Evolutionary conservation across 2,888 invertebrate species (phyloP).

Genomic region (Dasysyrphus tricinctus): DNA sequence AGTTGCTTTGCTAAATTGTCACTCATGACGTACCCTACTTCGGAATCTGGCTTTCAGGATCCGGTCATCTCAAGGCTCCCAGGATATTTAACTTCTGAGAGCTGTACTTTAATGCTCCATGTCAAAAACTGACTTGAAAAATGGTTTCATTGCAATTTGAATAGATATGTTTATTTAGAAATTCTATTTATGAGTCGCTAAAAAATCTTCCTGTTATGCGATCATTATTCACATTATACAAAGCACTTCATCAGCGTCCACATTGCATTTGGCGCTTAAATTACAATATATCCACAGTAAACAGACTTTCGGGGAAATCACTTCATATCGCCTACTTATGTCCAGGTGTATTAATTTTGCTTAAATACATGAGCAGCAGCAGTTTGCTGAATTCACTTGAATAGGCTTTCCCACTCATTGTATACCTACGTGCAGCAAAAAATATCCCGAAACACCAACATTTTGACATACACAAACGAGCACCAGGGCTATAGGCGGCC

Average conservation of each 20-base stretch:
- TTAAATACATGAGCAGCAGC: background rate
- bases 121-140: too few relatives aligned
- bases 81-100: too few relatives aligned
- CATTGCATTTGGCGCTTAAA: conserved; percentile 12
- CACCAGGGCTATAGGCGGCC: too few relatives aligned
- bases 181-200: background rate
- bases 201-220: background rate
- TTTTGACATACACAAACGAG: background rate
- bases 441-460: background rate
- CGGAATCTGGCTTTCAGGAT: too few relatives aligned
- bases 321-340: background rate
- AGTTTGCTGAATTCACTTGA: conserved; percentile 8
- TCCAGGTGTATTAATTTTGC: conserved; percentile 3
- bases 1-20: too few relatives aligned
- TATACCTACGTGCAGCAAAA: background rate
- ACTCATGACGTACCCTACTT: too few relatives aligned
- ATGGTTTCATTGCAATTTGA: background rate
- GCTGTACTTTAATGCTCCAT: too few relatives aligned
- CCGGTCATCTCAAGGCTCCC: too few relatives aligned
- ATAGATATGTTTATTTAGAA: background rate
- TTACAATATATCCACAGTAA: background rate
- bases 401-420: conserved; percentile 20
- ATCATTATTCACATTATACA: background rate
- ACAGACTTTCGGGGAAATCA: background rate
- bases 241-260: background rate